These are phyloP conservation scores for Chlorops oryzae DNA, from an alignment of 1,140 invertebrate genomes.

Conservation along the genomic window DNA sequence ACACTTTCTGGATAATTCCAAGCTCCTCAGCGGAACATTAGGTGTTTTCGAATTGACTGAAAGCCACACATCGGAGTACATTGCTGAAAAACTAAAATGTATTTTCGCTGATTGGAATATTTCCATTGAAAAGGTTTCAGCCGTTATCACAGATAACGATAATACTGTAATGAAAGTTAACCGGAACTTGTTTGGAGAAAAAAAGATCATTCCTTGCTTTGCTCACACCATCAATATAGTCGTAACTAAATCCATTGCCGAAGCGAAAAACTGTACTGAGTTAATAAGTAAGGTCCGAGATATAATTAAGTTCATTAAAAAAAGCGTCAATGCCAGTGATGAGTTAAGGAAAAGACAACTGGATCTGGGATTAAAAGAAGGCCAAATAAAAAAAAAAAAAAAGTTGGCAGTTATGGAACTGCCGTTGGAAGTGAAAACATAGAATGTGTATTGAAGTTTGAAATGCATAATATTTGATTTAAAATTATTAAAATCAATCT, in stretches of 20 bases:
- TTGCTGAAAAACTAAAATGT: not conserved
- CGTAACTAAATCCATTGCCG: not conserved
- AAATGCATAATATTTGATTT: too few relatives aligned
- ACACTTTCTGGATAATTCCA: constrained; percentile 14
- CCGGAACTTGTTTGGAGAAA: not conserved
- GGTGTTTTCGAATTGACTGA: constrained; percentile 11
- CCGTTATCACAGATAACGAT: not conserved
- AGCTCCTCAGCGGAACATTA: constrained; percentile 7
- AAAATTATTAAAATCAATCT: too few relatives aligned
- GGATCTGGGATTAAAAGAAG: too few relatives aligned
- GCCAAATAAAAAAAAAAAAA: too few relatives aligned
- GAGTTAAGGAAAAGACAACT: too few relatives aligned
- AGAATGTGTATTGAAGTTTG: too few relatives aligned
- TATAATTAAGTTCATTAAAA: too few relatives aligned
- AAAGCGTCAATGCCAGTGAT: too few relatives aligned
- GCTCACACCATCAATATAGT: not conserved
- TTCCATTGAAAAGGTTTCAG: not conserved
- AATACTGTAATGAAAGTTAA: not conserved
- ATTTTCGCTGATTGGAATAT: not conserved
- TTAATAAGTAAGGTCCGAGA: too few relatives aligned
- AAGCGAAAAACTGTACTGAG: too few relatives aligned
- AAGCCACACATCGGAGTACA: constrained; percentile 13
- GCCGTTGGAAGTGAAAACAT: too few relatives aligned
- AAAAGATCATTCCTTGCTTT: not conserved
- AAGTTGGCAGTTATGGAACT: too few relatives aligned